Conservation (phyloP, 1,140 invertebrate species). For the Zaprionus capensis region DNA sequence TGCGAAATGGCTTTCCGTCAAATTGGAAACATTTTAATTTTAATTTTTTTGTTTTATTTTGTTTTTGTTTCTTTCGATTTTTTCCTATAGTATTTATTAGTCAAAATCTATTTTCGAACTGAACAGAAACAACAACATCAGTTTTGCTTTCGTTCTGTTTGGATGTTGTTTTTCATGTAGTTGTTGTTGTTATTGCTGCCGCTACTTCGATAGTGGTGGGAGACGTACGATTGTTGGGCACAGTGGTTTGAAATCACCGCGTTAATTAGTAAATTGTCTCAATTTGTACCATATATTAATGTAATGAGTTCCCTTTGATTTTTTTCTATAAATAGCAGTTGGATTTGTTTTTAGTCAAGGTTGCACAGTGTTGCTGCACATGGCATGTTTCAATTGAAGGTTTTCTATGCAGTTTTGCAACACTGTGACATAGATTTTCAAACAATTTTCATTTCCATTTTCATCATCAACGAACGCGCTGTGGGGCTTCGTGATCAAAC, state of each 20-base stretch:
- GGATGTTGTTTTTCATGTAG: constrained; percentile 44
- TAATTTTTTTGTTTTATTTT: constrained; percentile 44
- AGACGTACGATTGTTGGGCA: constrained; percentile 31
- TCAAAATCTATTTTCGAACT: constrained; percentile 82
- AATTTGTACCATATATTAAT: constrained; percentile 9
- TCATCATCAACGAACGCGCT: constrained; percentile 48
- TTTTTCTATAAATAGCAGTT: constrained; percentile 12
- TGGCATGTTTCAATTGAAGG: constrained; percentile 1
- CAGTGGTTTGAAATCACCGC: constrained; percentile 50
- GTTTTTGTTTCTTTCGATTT: constrained; percentile 62
- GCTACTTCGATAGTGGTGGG: constrained; percentile 13
- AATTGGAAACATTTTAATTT: constrained; percentile 51
- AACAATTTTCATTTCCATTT: constrained; percentile 64
- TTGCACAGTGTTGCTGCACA: constrained; percentile 1
- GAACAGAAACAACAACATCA: constrained; percentile 68
- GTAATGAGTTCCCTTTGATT: not conserved
- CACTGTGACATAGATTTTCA: constrained; percentile 60
- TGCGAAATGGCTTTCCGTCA: constrained; percentile 42
- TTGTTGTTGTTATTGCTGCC: constrained; percentile 33
- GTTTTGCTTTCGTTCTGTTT: constrained; percentile 44
- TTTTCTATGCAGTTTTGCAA: constrained; percentile 5
- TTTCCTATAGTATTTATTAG: constrained; percentile 83
- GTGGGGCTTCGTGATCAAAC: constrained; percentile 73
- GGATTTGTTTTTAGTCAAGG: not conserved
- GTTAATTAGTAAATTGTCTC: not conserved